Percentiles rank a stretch among this genome's conserved stretches.
Evolutionary conservation across 1,140 invertebrate genomes (phyloP).

Genomic region (Octopus sinensis): DNA sequence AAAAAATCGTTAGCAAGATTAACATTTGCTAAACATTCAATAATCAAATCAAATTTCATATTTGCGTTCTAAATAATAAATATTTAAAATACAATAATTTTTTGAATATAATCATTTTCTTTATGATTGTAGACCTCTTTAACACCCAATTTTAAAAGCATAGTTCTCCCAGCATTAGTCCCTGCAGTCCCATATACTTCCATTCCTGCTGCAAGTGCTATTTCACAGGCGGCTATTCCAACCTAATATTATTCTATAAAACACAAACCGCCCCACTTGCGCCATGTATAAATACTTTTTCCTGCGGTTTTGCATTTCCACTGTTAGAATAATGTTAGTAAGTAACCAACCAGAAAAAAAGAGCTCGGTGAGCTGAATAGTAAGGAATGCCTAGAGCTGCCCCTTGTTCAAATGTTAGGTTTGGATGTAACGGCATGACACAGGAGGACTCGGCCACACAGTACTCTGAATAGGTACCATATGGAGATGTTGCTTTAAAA

Average conservation of each 20-base stretch:
- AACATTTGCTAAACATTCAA: no score
- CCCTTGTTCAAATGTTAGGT: conserved; percentile 61
- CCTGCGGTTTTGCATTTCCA: conserved; percentile 48
- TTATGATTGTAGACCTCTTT: no score
- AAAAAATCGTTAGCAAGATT: no score
- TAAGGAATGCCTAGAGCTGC: conserved; percentile 64
- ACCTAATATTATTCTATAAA: neutral
- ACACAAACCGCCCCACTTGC: conserved; percentile 64
- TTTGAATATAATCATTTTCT: no score
- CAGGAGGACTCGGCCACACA: conserved; percentile 43
- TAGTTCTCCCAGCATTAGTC: no score
- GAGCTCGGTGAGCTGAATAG: conserved; percentile 63
- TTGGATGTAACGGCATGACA: conserved; percentile 45
- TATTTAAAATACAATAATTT: no score
- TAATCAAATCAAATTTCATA: no score
- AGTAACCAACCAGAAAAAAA: conserved; percentile 57
- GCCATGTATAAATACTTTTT: conserved; percentile 65
- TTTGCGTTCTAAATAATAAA: no score
- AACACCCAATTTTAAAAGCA: no score
- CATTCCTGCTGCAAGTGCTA: no score
- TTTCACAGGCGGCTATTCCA: no score
- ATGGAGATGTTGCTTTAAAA: conserved; percentile 36
- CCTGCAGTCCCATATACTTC: no score
- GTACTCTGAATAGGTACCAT: conserved; percentile 63
- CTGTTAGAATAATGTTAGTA: neutral